Base-by-base conservation (phyloP, 2,113 vertebrate species). In the Struthidea cinerea region DNA sequence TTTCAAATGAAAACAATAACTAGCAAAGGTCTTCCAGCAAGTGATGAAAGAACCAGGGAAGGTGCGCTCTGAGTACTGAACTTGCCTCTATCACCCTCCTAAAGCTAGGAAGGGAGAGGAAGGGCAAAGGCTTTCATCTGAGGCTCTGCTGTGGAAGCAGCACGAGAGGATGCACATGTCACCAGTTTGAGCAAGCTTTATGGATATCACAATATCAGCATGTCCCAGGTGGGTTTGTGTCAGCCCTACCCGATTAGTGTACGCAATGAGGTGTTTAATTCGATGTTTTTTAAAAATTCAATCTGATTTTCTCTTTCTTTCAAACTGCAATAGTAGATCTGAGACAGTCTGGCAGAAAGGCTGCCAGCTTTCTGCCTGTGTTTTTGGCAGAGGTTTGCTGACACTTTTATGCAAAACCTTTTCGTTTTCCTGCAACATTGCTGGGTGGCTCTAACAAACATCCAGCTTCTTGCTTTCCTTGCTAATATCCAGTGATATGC, bases 361-460 rank as follows among this genome's bases (percentile, higher is more conserved):
- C 56, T 89, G 52, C 39, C 56, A 83, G 42, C 30, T 33, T 74
- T 81, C 81, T 84, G 47, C 24, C 52, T 84, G 60, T 42, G 49
- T 63, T 94, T 89, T 89, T 94, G 78, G 84, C 65, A 71, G 44
- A 71, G 46, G 22, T 78, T 91, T 78, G 33, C 70, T 68, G 46
- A 41, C 49, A 60, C 14, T 16, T 81, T 88, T 70, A 55, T 81
- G 27, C 67, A 92, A 76, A 92, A 49, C n/a, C 6, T 92, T 85
- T 80, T 33, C 0, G 3, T 68, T 92, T 67, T 81, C 46, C 56
- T 55, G 39, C 19, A 92, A 16, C 10, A 15, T 32, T 87, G 16
- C 33, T 77, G 78, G 5, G 37, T 69, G 55, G 41, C n/a, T 95
- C 44, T 84, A 84, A 73, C 63, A 73, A 90, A 78, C 8, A 56